These are phyloP conservation scores for Callionymus lyra DNA, from an alignment of 2,113 vertebrate species.

Conservation along the genomic window DNA sequence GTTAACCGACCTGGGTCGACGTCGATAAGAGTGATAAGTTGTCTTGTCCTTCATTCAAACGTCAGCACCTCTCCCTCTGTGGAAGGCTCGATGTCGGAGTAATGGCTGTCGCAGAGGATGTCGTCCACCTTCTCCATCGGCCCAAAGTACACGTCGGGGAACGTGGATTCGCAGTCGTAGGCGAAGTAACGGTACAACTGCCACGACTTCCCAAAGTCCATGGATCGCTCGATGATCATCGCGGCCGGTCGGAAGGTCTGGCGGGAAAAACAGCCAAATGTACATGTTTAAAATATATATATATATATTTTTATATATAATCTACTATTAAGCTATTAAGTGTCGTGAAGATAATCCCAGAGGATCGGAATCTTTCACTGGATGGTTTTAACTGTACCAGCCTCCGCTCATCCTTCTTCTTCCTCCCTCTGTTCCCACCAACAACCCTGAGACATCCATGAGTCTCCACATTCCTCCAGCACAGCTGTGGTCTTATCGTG, in stretches of 20 bases:
- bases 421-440: constrained; percentile 23
- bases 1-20: constrained; percentile 14
- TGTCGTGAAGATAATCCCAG: too few relatives aligned
- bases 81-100: constrained; percentile 91
- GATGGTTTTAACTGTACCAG: too few relatives aligned
- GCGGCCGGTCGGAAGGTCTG: constrained; percentile 93
- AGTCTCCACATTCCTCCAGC: constrained; percentile 39
- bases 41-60: too few relatives aligned
- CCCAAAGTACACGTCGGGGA: constrained; percentile 74
- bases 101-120: constrained; percentile 86
- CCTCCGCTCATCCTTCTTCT: constrained; percentile 4
- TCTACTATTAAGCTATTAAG: too few relatives aligned
- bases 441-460: too few relatives aligned
- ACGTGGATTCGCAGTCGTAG: constrained; percentile 77
- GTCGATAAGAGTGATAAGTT: not conserved
- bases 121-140: constrained; percentile 87
- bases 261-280: not conserved
- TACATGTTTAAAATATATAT: not conserved
- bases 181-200: constrained; percentile 91
- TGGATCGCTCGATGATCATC: constrained; percentile 93
- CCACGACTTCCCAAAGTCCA: constrained; percentile 84
- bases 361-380: too few relatives aligned
- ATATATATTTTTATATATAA: too few relatives aligned
- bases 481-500: constrained; percentile 31
- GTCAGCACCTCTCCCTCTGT: constrained; percentile 83